These are phyloP conservation scores for Ischnura elegans DNA, from an alignment of 2,888 invertebrate species.

Conservation along the genomic window DNA sequence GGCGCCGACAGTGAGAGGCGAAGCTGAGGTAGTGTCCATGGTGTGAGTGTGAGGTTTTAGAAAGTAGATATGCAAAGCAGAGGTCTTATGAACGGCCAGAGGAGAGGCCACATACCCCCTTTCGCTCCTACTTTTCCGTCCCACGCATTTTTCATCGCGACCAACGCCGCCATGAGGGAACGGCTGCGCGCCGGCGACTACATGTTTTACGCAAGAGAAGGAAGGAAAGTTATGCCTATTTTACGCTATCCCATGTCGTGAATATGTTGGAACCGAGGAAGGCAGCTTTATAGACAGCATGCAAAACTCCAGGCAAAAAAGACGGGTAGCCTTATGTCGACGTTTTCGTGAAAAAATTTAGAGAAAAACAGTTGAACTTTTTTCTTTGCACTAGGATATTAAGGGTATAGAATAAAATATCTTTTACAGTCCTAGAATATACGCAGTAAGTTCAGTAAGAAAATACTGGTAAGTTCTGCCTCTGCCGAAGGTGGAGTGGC, in stretches of 20 bases:
- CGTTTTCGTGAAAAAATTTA: neutral
- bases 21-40: no score
- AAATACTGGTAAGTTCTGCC: no score
- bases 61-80: slow-evolving; percentile 33
- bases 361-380: neutral
- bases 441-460: no score
- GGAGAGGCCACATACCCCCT: no score
- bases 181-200: neutral
- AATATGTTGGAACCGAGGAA: neutral
- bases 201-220: neutral
- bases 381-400: neutral
- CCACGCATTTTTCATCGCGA: slow-evolving; percentile 39
- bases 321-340: neutral
- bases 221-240: neutral
- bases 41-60: slow-evolving; percentile 23
- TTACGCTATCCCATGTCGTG: neutral
- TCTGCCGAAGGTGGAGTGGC: no score
- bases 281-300: slow-evolving; percentile 22
- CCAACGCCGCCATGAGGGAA: neutral
- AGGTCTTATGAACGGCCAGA: slow-evolving; percentile 46
- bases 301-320: neutral
- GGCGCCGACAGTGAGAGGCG: no score
- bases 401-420: neutral
- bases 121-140: neutral
- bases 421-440: neutral